phyloP scores from a whole-genome alignment of 1,140 invertebrate species.

The Paramacrobiotus metropolitanus region DNA sequence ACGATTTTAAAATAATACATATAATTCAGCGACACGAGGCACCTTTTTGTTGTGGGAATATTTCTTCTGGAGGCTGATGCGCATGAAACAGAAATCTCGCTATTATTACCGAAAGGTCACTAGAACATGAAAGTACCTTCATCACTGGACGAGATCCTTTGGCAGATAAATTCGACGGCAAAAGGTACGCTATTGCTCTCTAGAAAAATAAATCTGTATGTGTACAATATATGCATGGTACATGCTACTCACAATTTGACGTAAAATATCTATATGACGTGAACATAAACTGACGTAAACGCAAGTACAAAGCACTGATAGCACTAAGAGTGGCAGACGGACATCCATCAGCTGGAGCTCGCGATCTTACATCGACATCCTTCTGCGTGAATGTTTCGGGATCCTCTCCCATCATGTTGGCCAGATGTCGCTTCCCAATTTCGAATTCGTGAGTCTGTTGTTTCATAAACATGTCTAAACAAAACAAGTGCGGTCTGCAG shows the following conservation, averaged over 20 bases:
- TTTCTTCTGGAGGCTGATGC: conserved; percentile 40
- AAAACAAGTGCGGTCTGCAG: conserved; percentile 7
- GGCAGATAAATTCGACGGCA: conserved; percentile 69
- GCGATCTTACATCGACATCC: conserved; percentile 48
- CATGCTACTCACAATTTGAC: too few relatives aligned
- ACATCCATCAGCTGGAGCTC: too few relatives aligned
- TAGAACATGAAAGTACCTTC: conserved; percentile 24
- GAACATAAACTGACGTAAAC: too few relatives aligned
- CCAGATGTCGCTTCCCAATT: conserved; percentile 74
- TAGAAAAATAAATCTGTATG: conserved; percentile 23
- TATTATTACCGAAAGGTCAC: neutral
- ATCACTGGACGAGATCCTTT: conserved; percentile 54
- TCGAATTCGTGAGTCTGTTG: conserved; percentile 55
- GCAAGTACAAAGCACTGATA: too few relatives aligned
- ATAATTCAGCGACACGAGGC: too few relatives aligned
- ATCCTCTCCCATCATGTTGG: conserved; percentile 93
- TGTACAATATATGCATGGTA: too few relatives aligned
- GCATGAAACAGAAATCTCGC: conserved; percentile 6
- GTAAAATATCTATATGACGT: too few relatives aligned
- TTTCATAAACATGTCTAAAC: conserved; percentile 53
- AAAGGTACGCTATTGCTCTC: conserved; percentile 65
- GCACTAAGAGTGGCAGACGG: too few relatives aligned
- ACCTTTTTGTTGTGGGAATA: conserved; percentile 42
- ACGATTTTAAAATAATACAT: too few relatives aligned
- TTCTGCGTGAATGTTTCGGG: conserved; percentile 58